Evolutionary conservation across 2,888 invertebrate species (phyloP), one percentile per base, ranked within the genome.

Genomic region (Mythimna ferrago): DNA sequence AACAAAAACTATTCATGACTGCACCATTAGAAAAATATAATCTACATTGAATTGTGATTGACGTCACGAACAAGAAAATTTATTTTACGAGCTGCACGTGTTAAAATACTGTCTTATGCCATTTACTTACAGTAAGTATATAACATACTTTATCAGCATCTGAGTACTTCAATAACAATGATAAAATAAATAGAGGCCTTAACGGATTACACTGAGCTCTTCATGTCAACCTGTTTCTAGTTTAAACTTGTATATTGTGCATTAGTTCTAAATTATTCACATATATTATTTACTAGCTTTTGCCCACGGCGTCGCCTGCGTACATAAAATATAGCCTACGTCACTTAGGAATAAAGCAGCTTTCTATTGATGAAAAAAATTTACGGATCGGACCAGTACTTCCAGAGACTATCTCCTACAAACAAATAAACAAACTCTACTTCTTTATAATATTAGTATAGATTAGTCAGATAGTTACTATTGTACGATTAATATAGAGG

Each of bases 141-240:
- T 19, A 57, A 61, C 9, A 54, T 41, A 53, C 21, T n/a, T 48
- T 38, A 65, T 65, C 26, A 54, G 26, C 26, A 66, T 58, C 14
- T 32, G 14, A 60, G 56, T 77, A 44, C n/a, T 66, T 41, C 60
- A 62, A 76, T 57, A 63, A 41, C 64, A 60, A 57, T 60, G 71
- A 81, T 76, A 79, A 67, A 58, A 68, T 60, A 21, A 48, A 21
- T 48, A 54, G 3, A 6, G 10, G 35, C 14, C 5, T 53, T 71
- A 19, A 44, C 7, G 53, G 32, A 54, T 65, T 54, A 66, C 11
- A 54, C 19, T 11, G 16, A 70, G 74, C 38, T 7, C 61, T 61
- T 67, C 56, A 65, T 5, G 60, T 54, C 38, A 54, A 66, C 3
- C 14, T 21, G 11, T 62, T 32, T 56, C 81, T 58, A 1, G n/a